phyloP scores from a whole-genome alignment of 37 sponge, comb jelly and placozoan genomes.

The Theonella swinhoei region DNA sequence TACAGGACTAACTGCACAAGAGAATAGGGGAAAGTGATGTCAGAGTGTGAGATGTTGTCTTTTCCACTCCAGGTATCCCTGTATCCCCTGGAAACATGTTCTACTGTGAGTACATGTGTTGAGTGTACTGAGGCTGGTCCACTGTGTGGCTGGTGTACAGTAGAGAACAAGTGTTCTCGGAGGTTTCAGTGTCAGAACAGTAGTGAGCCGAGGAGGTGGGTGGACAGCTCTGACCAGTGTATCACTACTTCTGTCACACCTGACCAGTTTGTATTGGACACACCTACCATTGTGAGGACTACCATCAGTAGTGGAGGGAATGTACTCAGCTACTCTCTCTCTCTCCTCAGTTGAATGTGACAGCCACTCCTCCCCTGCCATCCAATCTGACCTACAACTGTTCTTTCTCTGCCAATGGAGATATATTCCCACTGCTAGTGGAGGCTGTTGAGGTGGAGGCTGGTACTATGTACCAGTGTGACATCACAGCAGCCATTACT shows the following conservation, averaged over 20 bases:
- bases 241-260: slow-evolving; percentile 20
- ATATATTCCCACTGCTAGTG: slow-evolving; percentile 5
- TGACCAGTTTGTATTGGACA: slow-evolving; percentile 16
- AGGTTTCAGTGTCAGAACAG: slow-evolving; percentile 67
- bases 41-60: too few relatives aligned
- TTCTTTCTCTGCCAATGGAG: slow-evolving; percentile 10
- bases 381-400: slow-evolving; percentile 37
- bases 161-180: slow-evolving; percentile 88
- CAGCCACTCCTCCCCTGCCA: slow-evolving; percentile 11
- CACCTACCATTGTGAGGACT: slow-evolving; percentile 24
- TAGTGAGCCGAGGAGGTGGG: slow-evolving; percentile 42
- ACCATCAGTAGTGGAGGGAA: too few relatives aligned
- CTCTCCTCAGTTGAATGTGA: slow-evolving; percentile 10
- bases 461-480: slow-evolving; percentile 18
- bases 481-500: slow-evolving; percentile 19
- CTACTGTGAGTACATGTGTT: slow-evolving; percentile 36
- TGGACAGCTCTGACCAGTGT: slow-evolving; percentile 23
- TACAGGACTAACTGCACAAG: too few relatives aligned
- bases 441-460: slow-evolving; percentile 9
- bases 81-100: slow-evolving; percentile 58
- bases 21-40: too few relatives aligned
- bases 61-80: slow-evolving; percentile 46
- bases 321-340: too few relatives aligned
- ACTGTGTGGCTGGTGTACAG: slow-evolving; percentile 91
- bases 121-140: slow-evolving; percentile 25